Evolutionary conservation across 2,888 invertebrate genomes (phyloP).

Genomic region (Carcina quercana): DNA sequence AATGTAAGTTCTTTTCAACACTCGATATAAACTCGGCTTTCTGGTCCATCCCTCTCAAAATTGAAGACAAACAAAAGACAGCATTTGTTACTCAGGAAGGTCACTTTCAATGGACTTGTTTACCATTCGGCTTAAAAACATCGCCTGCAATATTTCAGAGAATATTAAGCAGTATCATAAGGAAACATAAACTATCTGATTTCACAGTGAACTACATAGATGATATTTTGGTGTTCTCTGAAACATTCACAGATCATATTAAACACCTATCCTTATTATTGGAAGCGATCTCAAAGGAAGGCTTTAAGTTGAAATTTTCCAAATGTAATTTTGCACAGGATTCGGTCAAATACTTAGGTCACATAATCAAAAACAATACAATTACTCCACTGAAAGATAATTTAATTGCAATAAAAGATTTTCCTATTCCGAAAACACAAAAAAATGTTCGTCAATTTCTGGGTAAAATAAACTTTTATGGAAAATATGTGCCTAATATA

Average conservation of each 20-base stretch:
- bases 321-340: slow-evolving; percentile 21
- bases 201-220: slow-evolving; percentile 5
- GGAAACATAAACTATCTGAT: slow-evolving; percentile 10
- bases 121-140: slow-evolving; percentile 25
- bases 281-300: slow-evolving; percentile 19
- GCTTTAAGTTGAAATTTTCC: slow-evolving; percentile 20
- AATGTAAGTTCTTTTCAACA: slow-evolving; percentile 25
- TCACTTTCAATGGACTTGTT: slow-evolving; percentile 16
- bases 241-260: slow-evolving; percentile 3
- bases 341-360: slow-evolving; percentile 20
- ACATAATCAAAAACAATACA: slow-evolving; percentile 21
- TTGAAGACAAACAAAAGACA: slow-evolving; percentile 25
- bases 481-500: slow-evolving; percentile 17
- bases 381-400: slow-evolving; percentile 21
- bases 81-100: slow-evolving; percentile 8
- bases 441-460: slow-evolving; percentile 15
- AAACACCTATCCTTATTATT: slow-evolving; percentile 8
- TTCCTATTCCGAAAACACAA: slow-evolving; percentile 13
- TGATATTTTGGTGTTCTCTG: slow-evolving; percentile 4
- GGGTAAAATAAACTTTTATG: slow-evolving; percentile 22
- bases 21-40: slow-evolving; percentile 32
- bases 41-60: slow-evolving; percentile 29
- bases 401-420: slow-evolving; percentile 14
- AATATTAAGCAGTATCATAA: slow-evolving; percentile 12
- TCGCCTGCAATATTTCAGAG: slow-evolving; percentile 26